Evolutionary conservation across 2,797 vertebrate genomes (phyloP).

Genomic region (Champsocephalus esox): DNA sequence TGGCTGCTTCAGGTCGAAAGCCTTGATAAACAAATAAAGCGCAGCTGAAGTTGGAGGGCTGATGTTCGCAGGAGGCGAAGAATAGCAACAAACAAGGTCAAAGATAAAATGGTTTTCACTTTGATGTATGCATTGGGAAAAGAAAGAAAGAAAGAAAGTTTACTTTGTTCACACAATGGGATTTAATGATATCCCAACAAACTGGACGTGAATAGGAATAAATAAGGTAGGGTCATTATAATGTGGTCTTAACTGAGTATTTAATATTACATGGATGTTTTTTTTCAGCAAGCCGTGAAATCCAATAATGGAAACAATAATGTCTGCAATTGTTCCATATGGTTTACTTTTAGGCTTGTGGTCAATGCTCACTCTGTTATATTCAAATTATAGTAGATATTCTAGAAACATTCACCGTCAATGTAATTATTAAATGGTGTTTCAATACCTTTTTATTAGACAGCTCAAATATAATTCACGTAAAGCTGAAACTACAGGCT

Average conservation of each 20-base stretch:
- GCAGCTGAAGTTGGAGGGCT: conserved; percentile 16
- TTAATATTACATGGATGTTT: neutral
- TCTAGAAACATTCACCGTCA: neutral
- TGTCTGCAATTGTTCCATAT: neutral
- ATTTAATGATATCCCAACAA: conserved; percentile 29
- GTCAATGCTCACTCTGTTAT: neutral
- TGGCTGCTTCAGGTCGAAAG: conserved; percentile 27
- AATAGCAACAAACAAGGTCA: conserved; percentile 50
- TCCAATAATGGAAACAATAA: neutral
- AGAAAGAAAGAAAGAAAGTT: conserved; percentile 3
- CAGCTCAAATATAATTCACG: conserved; percentile 17
- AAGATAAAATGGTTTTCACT: conserved; percentile 48
- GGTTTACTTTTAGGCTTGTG: neutral
- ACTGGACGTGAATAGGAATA: conserved; percentile 23
- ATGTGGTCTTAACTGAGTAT: neutral
- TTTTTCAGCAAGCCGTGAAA: neutral
- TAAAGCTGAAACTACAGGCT: neutral
- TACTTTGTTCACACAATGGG: conserved; percentile 33
- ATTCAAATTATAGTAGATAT: neutral
- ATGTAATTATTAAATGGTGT: neutral
- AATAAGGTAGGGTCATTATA: conserved; percentile 19
- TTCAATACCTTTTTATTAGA: conserved; percentile 5
- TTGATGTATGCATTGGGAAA: conserved; percentile 37
- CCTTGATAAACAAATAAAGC: conserved; percentile 27
- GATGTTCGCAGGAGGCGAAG: conserved; percentile 30